phyloP scores from a whole-genome alignment of 2,113 vertebrate genomes.

The Acinonyx jubatus region DNA sequence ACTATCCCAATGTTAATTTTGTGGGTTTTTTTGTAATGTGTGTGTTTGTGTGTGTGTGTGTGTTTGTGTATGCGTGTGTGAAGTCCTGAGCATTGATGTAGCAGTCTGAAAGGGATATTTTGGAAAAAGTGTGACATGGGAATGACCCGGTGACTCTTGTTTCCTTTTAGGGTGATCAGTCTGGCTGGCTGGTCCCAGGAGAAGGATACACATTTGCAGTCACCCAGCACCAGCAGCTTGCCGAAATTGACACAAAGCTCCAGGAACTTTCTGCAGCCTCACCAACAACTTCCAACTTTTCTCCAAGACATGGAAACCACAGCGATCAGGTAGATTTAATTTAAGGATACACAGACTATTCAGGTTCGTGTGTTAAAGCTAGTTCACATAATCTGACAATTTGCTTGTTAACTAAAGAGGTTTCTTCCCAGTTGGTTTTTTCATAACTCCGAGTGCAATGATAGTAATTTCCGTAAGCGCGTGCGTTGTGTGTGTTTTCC shows the following conservation, averaged over 20 bases:
- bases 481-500: not conserved
- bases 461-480: not conserved
- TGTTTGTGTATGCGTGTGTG: not conserved
- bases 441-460: not conserved
- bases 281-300: slow-evolving; percentile 70
- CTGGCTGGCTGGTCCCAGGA: slow-evolving; percentile 82
- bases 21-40: not conserved
- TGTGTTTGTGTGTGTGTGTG: not conserved
- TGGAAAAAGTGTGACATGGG: not conserved
- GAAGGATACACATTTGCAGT: slow-evolving; percentile 89
- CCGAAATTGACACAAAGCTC: slow-evolving; percentile 90
- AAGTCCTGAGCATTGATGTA: not conserved
- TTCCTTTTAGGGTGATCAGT: slow-evolving; percentile 81
- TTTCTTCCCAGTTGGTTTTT: not conserved
- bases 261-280: slow-evolving; percentile 81
- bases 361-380: not conserved
- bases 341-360: not conserved
- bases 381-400: not conserved
- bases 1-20: not conserved
- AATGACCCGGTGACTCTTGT: not conserved
- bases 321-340: slow-evolving; percentile 77
- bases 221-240: slow-evolving; percentile 86
- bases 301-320: slow-evolving; percentile 58
- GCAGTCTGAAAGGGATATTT: not conserved
- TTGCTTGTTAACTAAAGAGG: not conserved